phyloP scores from a whole-genome alignment of 2,113 vertebrate species.

The Hypanus sabinus region DNA sequence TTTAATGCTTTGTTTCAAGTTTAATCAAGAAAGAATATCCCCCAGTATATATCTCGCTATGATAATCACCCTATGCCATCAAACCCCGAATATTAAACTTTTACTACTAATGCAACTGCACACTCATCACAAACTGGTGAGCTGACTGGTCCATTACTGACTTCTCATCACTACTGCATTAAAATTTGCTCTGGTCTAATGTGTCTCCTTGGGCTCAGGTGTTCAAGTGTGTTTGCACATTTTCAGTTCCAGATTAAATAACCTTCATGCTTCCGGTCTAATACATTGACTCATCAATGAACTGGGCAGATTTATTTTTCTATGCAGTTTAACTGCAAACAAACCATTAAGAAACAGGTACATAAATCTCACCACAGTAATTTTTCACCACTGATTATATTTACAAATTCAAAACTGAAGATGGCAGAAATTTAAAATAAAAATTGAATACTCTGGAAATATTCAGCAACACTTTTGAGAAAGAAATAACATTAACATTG shows the following conservation, averaged over 20 bases:
- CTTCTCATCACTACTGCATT: background rate
- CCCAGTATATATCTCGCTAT: background rate
- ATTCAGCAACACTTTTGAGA: too few species aligned
- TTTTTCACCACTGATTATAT: background rate
- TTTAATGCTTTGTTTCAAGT: background rate
- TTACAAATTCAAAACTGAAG: background rate
- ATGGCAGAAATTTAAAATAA: too few species aligned
- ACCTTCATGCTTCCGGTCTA: background rate
- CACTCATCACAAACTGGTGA: background rate
- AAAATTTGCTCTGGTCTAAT: conserved; percentile 8
- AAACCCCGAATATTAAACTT: background rate
- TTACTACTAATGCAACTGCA: background rate
- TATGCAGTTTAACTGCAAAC: background rate
- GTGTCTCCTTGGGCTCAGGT: too few species aligned
- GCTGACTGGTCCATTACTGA: background rate
- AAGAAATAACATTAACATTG: too few species aligned
- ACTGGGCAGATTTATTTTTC: background rate
- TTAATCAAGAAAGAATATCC: background rate
- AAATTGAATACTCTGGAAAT: too few species aligned
- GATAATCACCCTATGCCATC: background rate
- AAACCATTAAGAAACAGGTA: background rate
- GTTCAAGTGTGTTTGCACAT: too few species aligned
- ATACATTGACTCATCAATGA: background rate
- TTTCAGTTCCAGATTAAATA: background rate
- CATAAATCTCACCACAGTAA: background rate